A percentile compares a stretch with the other conserved stretches of the same genome.
phyloP scores from a whole-genome alignment of 1,140 invertebrate genomes.

The Hylaeus volcanicus region DNA sequence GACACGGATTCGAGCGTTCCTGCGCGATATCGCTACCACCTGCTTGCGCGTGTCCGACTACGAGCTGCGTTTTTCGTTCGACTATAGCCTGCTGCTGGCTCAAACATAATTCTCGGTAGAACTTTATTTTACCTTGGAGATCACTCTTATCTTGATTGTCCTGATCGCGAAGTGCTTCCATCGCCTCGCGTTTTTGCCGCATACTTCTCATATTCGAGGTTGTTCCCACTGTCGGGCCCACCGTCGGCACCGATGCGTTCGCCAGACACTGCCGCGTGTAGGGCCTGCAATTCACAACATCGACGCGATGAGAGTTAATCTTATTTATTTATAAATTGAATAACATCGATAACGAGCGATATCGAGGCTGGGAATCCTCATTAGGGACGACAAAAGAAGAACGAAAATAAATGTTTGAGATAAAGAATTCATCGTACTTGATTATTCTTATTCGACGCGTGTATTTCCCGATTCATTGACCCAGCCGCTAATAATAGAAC shows the following conservation, averaged over 20 bases:
- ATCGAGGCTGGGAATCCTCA: too few species aligned
- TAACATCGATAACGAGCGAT: too few species aligned
- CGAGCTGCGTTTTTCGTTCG: conserved; percentile 55
- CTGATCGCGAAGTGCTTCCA: conserved; percentile 72
- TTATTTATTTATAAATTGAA: background rate
- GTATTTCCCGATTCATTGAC: conserved; percentile 68
- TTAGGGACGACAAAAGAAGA: background rate
- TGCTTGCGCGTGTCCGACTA: conserved; percentile 50
- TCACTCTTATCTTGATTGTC: conserved; percentile 77
- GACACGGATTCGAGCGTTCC: conserved; percentile 57
- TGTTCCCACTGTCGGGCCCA: conserved; percentile 70
- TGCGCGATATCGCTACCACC: conserved; percentile 45
- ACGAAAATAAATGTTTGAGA: background rate
- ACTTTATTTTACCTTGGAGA: conserved; percentile 69
- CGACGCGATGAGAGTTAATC: background rate
- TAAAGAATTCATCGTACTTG: background rate
- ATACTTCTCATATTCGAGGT: conserved; percentile 60
- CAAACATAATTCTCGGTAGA: conserved; percentile 70
- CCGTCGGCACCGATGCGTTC: conserved; percentile 72
- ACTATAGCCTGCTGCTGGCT: conserved; percentile 63
- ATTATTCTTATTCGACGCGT: conserved; percentile 21
- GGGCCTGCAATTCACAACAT: conserved; percentile 60
- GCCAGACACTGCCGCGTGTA: conserved; percentile 76
- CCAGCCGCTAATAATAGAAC: conserved; percentile 60
- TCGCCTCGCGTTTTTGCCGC: conserved; percentile 69